These are phyloP conservation scores for Hymenopus coronatus DNA, from an alignment of 2,888 invertebrate genomes.

Conservation along the genomic window DNA sequence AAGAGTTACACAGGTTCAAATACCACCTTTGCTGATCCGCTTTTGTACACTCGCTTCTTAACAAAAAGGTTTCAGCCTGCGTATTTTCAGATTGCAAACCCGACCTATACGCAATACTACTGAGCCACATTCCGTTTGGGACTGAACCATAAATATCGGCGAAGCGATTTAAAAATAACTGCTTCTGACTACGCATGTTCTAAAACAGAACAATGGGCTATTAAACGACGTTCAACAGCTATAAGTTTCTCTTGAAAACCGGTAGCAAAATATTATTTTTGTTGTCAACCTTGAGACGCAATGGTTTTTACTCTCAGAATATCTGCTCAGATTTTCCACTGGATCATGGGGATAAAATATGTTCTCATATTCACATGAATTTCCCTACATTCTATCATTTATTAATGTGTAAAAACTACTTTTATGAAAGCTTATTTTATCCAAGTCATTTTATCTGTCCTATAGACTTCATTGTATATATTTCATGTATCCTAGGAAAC, in stretches of 20 bases:
- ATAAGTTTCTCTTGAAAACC: background rate
- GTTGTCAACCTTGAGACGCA: too few species aligned
- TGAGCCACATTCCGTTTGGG: background rate
- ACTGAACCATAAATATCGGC: background rate
- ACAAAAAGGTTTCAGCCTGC: too few species aligned
- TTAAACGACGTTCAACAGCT: background rate
- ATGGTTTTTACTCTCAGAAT: background rate
- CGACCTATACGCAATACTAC: background rate
- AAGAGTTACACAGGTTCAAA: background rate
- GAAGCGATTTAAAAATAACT: too few species aligned
- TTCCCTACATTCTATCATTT: too few species aligned
- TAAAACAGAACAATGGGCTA: background rate
- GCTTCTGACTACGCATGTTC: too few species aligned
- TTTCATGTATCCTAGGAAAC: too few species aligned
- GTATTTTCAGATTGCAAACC: background rate
- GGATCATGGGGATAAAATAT: background rate
- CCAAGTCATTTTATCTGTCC: too few species aligned
- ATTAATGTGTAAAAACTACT: too few species aligned
- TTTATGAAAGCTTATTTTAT: too few species aligned
- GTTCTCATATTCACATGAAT: too few species aligned
- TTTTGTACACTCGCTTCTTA: background rate
- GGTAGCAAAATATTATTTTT: background rate
- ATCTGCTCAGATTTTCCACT: background rate
- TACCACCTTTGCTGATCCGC: background rate
- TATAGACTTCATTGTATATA: too few species aligned